Percentiles rank a stretch among this genome's conserved stretches.
Conservation (phyloP, 2,797 vertebrate species). For the Acrossocheilus fasciatus region DNA sequence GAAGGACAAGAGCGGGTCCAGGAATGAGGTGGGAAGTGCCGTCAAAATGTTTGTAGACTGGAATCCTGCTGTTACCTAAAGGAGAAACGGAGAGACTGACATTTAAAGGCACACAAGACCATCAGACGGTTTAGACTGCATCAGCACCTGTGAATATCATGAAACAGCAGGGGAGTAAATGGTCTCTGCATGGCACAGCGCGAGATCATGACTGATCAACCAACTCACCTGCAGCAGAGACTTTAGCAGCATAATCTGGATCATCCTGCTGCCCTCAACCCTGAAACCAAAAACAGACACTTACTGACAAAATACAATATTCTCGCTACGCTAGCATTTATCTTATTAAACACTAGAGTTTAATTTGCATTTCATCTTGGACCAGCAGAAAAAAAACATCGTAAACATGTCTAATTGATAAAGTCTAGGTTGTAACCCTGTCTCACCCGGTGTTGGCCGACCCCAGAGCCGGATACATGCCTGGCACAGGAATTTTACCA, state of each 20-base stretch:
- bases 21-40: conserved; percentile 87
- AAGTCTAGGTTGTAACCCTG: conserved; percentile 3
- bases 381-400: not conserved
- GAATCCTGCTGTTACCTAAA: conserved; percentile 85
- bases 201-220: conserved; percentile 15
- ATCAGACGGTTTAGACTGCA: not conserved
- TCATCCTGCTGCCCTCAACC: conserved; percentile 88
- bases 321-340: not conserved
- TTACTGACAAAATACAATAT: not conserved
- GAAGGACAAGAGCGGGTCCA: conserved; percentile 88
- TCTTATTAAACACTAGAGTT: not conserved
- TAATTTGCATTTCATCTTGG: conserved; percentile 10
- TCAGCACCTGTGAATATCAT: conserved; percentile 27
- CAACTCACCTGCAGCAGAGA: conserved; percentile 88
- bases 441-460: conserved; percentile 82
- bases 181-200: not conserved
- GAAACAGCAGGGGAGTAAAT: conserved; percentile 21
- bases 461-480: conserved; percentile 83
- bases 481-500: conserved; percentile 90
- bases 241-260: conserved; percentile 92
- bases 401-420: not conserved
- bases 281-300: conserved; percentile 67
- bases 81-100: conserved; percentile 9
- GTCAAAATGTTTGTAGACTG: conserved; percentile 90
- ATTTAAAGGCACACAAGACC: not conserved